These are phyloP conservation scores for Lithophane semibrunnea DNA, from an alignment of 2,888 invertebrate genomes.

Conservation along the genomic window DNA sequence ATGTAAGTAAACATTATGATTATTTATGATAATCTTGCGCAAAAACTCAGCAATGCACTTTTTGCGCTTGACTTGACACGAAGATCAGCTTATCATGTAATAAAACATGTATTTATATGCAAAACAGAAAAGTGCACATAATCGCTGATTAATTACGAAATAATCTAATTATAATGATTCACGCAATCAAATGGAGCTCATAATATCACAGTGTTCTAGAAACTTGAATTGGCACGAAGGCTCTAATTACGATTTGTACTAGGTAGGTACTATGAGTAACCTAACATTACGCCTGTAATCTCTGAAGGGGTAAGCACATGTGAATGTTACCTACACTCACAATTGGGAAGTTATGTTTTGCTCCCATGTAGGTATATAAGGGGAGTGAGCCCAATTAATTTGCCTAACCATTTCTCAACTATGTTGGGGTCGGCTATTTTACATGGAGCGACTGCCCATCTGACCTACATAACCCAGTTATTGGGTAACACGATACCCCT, in stretches of 20 bases:
- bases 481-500: background rate
- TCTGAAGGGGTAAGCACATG: background rate
- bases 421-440: too few relatives aligned
- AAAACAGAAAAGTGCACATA: constrained; percentile 48
- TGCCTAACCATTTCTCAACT: background rate
- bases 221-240: constrained; percentile 49
- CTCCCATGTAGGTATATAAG: background rate
- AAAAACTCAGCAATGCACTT: constrained; percentile 40
- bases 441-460: too few relatives aligned
- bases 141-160: constrained; percentile 49
- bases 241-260: constrained; percentile 29
- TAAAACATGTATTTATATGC: constrained; percentile 36
- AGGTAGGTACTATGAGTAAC: background rate
- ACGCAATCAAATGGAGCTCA: constrained; percentile 18
- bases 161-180: constrained; percentile 38
- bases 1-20: constrained; percentile 4
- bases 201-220: constrained; percentile 36
- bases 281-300: background rate
- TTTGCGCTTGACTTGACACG: constrained; percentile 38
- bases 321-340: background rate
- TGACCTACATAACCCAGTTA: background rate
- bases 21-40: constrained; percentile 17
- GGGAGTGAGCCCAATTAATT: background rate
- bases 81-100: constrained; percentile 44
- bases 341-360: background rate